phyloP scores from a whole-genome alignment of 2,797 vertebrate species.

The Coregonus ussuriensis region DNA sequence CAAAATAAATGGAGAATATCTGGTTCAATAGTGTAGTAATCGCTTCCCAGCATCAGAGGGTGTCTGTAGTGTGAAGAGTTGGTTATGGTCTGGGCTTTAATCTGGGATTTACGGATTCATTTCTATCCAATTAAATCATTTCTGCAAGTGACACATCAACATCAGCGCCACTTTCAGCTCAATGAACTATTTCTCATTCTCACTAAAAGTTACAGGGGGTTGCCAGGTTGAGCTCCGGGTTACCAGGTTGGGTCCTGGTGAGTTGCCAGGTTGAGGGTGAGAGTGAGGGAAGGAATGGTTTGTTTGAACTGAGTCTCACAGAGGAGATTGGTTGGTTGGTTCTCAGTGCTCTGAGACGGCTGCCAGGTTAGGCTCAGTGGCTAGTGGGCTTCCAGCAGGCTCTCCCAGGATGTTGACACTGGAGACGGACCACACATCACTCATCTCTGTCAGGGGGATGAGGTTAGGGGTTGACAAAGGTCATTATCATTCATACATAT shows the following conservation, averaged over 20 bases:
- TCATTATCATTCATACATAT: background rate
- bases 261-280: too few species aligned
- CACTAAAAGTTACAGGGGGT: background rate
- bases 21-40: background rate
- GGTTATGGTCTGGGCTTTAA: background rate
- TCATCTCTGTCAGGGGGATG: constrained; percentile 61
- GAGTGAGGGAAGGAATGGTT: too few species aligned
- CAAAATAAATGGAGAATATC: background rate
- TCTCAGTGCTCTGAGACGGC: constrained; percentile 54
- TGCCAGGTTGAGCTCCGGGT: too few species aligned
- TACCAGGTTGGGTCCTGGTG: too few species aligned
- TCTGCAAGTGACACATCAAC: background rate
- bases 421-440: constrained; percentile 75
- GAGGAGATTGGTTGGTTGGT: background rate
- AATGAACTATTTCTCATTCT: background rate
- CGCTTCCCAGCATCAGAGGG: background rate
- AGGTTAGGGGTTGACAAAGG: background rate
- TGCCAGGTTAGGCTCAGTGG: constrained; percentile 39
- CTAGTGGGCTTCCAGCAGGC: constrained; percentile 20
- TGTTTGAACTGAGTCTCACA: background rate
- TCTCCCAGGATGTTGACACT: constrained; percentile 53
- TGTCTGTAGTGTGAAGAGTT: background rate
- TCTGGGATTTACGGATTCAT: too few species aligned
- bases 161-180: background rate
- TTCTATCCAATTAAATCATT: background rate